These are phyloP conservation scores for Suncus etruscus DNA, from an alignment of 2,113 vertebrate genomes.

Conservation along the genomic window DNA sequence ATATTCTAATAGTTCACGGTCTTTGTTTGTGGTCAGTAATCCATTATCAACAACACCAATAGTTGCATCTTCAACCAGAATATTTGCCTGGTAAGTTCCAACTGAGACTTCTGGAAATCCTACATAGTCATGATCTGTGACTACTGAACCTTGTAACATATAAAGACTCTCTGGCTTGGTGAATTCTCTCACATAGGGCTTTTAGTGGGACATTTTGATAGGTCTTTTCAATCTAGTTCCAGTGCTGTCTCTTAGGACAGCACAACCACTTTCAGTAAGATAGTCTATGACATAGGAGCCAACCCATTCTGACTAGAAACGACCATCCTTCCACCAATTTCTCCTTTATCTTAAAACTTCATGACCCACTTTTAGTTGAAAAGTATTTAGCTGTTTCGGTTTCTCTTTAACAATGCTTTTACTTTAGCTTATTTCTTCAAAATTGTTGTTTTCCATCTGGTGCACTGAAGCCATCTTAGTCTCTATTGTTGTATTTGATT, in stretches of 20 bases:
- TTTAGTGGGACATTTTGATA: conserved; percentile 89
- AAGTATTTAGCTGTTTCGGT: conserved; percentile 83
- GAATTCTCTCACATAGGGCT: conserved; percentile 84
- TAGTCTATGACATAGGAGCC: conserved; percentile 88
- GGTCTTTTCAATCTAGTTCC: conserved; percentile 85
- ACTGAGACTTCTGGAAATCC: conserved; percentile 79
- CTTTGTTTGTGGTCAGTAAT: conserved; percentile 69
- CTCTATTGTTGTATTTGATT: conserved; percentile 73
- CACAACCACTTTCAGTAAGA: conserved; percentile 86
- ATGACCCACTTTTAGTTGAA: conserved; percentile 87
- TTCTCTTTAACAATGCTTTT: conserved; percentile 84
- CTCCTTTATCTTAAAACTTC: conserved; percentile 88
- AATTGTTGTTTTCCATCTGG: conserved; percentile 79
- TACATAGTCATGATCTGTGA: conserved; percentile 86
- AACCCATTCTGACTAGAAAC: conserved; percentile 87
- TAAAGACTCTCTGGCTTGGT: conserved; percentile 79
- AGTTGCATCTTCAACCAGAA: conserved; percentile 68
- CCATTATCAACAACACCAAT: conserved; percentile 29
- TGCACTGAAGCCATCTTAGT: conserved; percentile 68
- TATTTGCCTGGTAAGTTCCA: conserved; percentile 73
- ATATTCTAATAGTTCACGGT: conserved; percentile 71
- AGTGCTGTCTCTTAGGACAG: conserved; percentile 85
- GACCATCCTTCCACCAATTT: conserved; percentile 89
- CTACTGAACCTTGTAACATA: conserved; percentile 78
- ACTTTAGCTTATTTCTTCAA: conserved; percentile 75